These are phyloP conservation scores for Dendrocincla fuliginosa DNA, from an alignment of 2,797 vertebrate species.

Conservation along the genomic window DNA sequence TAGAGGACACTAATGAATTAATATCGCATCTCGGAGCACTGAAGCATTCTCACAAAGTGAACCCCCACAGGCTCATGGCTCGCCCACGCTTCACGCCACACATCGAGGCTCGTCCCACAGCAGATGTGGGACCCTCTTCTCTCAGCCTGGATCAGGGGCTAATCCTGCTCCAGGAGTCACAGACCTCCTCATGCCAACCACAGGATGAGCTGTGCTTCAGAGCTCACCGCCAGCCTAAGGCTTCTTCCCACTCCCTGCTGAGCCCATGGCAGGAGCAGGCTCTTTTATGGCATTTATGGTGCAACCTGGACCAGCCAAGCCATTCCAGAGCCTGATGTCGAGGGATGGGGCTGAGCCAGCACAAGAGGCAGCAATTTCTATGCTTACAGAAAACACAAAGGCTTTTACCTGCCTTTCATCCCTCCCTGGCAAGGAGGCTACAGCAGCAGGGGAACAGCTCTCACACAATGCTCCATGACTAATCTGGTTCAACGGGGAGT, in stretches of 20 bases:
- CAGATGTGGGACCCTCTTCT: background rate
- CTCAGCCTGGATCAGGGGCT: background rate
- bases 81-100: accelerated
- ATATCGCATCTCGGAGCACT: background rate
- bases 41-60: background rate
- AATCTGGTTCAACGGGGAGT: background rate
- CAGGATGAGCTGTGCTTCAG: background rate
- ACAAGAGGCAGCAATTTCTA: accelerated
- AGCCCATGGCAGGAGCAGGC: accelerated
- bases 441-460: background rate
- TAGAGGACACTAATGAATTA: background rate
- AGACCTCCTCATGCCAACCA: background rate
- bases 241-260: background rate
- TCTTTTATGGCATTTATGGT: accelerated
- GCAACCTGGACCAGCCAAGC: background rate
- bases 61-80: background rate
- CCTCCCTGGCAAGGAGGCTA: background rate
- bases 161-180: background rate
- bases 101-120: background rate
- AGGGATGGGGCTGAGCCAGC: background rate
- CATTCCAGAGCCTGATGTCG: accelerated
- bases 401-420: background rate
- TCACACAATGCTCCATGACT: accelerated
- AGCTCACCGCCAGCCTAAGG: background rate
- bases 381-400: background rate